A percentile compares a stretch with the other conserved stretches of the same genome.
Conservation (phyloP, 2,888 invertebrate species). For the Ectemnius cavifrons region DNA sequence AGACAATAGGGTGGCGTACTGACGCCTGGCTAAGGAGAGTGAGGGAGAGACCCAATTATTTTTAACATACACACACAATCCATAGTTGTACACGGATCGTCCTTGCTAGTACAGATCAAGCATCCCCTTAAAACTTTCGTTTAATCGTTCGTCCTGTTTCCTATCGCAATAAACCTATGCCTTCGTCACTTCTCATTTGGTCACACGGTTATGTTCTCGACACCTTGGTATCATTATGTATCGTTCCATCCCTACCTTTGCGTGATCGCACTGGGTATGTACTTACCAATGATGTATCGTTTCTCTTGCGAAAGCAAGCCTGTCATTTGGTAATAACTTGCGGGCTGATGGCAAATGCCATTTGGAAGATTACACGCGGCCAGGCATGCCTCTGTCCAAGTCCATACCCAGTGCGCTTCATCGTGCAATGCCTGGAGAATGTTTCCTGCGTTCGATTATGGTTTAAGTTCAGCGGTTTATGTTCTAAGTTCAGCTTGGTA, state of each 20-base stretch:
- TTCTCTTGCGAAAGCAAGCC: too few relatives aligned
- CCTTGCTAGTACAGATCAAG: constrained; percentile 40
- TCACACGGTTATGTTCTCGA: constrained; percentile 9
- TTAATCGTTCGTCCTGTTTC: not conserved
- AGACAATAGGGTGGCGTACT: constrained; percentile 55
- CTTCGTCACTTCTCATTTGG: not conserved
- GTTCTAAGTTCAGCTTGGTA: constrained; percentile 46
- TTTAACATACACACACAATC: constrained; percentile 25
- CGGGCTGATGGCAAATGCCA: too few relatives aligned
- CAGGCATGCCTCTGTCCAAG: constrained; percentile 9
- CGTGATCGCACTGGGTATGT: too few relatives aligned
- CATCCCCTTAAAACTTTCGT: not conserved
- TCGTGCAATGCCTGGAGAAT: constrained; percentile 53
- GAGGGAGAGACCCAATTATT: constrained; percentile 38
- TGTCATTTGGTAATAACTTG: too few relatives aligned
- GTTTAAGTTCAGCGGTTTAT: constrained; percentile 39
- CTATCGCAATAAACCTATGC: too few relatives aligned
- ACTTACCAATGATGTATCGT: constrained; percentile 7
- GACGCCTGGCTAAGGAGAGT: constrained; percentile 53
- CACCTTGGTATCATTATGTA: constrained; percentile 15
- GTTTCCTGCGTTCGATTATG: constrained; percentile 47
- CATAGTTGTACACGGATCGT: constrained; percentile 30
- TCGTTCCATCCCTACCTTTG: constrained; percentile 13
- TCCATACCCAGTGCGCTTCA: constrained; percentile 40
- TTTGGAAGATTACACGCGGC: too few relatives aligned